Evolutionary conservation across 2,113 vertebrate genomes (phyloP), one percentile per base, ranked within the genome.

Genomic region (Candoia aspera): DNA sequence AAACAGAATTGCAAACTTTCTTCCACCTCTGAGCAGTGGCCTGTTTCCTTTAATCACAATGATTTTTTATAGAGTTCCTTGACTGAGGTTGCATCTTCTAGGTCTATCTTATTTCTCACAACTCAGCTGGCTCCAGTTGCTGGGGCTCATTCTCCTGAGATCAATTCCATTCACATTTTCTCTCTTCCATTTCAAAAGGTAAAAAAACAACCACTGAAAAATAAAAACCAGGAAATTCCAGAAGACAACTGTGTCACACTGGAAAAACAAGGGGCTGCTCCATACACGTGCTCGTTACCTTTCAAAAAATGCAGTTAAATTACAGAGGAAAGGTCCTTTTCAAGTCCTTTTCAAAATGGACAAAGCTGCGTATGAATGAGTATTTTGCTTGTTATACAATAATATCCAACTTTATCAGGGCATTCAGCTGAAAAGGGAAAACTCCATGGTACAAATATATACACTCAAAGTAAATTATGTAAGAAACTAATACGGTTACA

Each of bases 381-480:
- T 57, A 33, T 84, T 93, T 87, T 91, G 90, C 91, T 92, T 85
- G 92, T 6, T 46, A 4, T 90, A n/a, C 59, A 83, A 94, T 0
- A 89, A 93, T 93, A 59, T 46, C 33, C 17, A 58, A 88, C 86
- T 83, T 94, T 95, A 92, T 84, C 12, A 90, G 95, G 92, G 94
- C 92, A 94, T 42, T 53, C 29, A 88, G 91, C 91, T 96, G 57
- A 9, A 87, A 94, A 73, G 83, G 85, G 87, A 95, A 94, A 91
- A 91, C 93, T 93, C 87, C 94, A 92, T 88, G 5, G 92, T 89
- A 94, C 58, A 79, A 59, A 90, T 94, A 93, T 93, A 83, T 60
- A 90, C 94, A 92, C 94, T 90, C 91, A 90, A 55, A 94, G 53
- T 58, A 95, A 94, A 90, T 92, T 92, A 87, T 92, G 94, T 26